Evolutionary conservation across 2,888 invertebrate species (phyloP).

Genomic region (Phengaris alcon): DNA sequence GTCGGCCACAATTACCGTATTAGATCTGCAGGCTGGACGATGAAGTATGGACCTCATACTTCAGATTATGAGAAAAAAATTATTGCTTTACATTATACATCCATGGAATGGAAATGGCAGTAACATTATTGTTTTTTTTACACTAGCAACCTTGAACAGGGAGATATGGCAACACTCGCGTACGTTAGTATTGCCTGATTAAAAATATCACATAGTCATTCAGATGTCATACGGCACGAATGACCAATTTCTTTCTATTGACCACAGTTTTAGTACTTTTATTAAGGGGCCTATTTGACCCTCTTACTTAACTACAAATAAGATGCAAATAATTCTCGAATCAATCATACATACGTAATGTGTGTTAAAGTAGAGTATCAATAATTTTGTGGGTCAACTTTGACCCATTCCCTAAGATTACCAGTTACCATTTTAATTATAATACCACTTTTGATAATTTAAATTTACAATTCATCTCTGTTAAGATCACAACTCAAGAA

Average conservation of each 20-base stretch:
- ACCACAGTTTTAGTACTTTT: neutral
- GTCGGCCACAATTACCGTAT: too few species aligned
- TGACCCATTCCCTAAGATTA: neutral
- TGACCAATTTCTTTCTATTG: neutral
- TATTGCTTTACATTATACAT: conserved; percentile 37
- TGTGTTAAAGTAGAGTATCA: neutral
- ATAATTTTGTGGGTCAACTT: neutral
- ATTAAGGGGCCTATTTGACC: neutral
- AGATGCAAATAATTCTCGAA: neutral
- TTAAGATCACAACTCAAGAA: conserved; percentile 15
- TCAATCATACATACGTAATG: neutral
- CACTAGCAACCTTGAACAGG: neutral
- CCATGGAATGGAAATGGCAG: conserved; percentile 37
- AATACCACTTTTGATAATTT: neutral
- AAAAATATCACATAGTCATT: neutral
- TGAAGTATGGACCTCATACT: too few species aligned
- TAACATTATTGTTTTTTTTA: conserved; percentile 26
- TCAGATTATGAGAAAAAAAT: conserved; percentile 32
- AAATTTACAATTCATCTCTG: neutral
- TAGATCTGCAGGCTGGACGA: too few species aligned
- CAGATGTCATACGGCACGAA: neutral
- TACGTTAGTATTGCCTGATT: neutral
- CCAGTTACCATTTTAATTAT: neutral
- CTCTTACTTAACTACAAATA: neutral
- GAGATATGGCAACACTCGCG: neutral